Percentiles rank a stretch among this genome's conserved stretches.
phyloP scores from a whole-genome alignment of 2,888 invertebrate species.

The Lycia hirtaria region DNA sequence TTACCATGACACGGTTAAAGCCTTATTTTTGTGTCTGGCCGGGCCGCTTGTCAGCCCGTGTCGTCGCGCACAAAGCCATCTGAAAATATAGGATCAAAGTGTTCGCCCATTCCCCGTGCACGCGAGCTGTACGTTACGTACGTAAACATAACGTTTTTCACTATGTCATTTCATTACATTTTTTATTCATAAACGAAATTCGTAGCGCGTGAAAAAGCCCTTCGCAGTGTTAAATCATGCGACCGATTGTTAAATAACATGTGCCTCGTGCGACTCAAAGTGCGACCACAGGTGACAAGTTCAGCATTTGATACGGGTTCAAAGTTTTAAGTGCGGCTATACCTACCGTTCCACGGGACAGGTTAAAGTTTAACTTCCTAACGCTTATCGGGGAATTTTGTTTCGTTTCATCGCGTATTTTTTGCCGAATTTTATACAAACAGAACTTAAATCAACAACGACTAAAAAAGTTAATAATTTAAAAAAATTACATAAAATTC shows the following conservation, averaged over 20 bases:
- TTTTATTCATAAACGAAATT: slow-evolving; percentile 43
- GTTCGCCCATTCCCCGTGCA: slow-evolving; percentile 61
- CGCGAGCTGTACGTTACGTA: slow-evolving; percentile 59
- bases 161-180: slow-evolving; percentile 58
- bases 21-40: slow-evolving; percentile 84
- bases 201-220: slow-evolving; percentile 42
- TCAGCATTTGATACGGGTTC: slow-evolving; percentile 40
- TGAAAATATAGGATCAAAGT: slow-evolving; percentile 84
- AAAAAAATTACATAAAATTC: too few species aligned
- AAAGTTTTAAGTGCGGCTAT: slow-evolving; percentile 39
- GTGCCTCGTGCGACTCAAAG: slow-evolving; percentile 31
- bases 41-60: slow-evolving; percentile 80
- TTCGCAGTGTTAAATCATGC: slow-evolving; percentile 44
- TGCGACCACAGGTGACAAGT: slow-evolving; percentile 39
- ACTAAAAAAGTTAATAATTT: too few species aligned
- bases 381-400: neutral
- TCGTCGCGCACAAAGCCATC: slow-evolving; percentile 81
- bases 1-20: slow-evolving; percentile 84
- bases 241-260: slow-evolving; percentile 40
- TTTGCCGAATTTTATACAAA: neutral
- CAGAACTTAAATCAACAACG: too few species aligned
- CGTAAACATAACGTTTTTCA: slow-evolving; percentile 63
- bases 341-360: slow-evolving; percentile 31
- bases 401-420: neutral
- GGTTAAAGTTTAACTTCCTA: slow-evolving; percentile 17